phyloP scores from a whole-genome alignment of 2,888 invertebrate species.

The Zhuqinia jingwanae region DNA sequence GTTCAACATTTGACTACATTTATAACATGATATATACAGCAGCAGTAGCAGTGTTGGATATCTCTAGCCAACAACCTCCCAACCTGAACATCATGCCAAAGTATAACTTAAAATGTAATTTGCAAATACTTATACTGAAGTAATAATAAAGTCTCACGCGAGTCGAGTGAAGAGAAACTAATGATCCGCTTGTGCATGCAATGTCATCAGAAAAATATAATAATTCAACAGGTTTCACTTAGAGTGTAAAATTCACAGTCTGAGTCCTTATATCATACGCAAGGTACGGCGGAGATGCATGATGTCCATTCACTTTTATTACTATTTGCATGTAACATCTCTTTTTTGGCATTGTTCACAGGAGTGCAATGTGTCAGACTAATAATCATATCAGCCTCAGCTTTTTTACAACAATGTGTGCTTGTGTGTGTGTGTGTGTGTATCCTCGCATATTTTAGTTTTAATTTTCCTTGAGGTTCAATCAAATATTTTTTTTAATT shows the following conservation, averaged over 20 bases:
- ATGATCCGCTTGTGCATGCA: conserved; percentile 62
- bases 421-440: not conserved
- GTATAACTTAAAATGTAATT: conserved; percentile 38
- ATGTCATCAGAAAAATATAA: conserved; percentile 57
- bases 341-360: conserved; percentile 30
- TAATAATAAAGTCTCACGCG: conserved; percentile 57
- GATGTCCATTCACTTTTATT: conserved; percentile 18
- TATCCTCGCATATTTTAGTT: not conserved
- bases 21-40: not conserved
- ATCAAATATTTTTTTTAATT: not conserved
- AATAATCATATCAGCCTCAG: not conserved
- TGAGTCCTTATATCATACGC: no score
- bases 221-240: conserved; percentile 50
- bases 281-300: conserved; percentile 18
- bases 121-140: conserved; percentile 36
- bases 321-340: not conserved
- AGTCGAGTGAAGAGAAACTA: conserved; percentile 36
- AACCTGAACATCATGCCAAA: conserved; percentile 48
- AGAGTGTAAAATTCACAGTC: not conserved
- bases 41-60: not conserved
- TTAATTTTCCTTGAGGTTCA: conserved; percentile 44
- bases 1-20: no score
- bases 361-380: not conserved
- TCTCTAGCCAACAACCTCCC: not conserved
- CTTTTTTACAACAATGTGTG: conserved; percentile 3